Conservation (phyloP, 2,888 invertebrate species). For the Dicycla oo region DNA sequence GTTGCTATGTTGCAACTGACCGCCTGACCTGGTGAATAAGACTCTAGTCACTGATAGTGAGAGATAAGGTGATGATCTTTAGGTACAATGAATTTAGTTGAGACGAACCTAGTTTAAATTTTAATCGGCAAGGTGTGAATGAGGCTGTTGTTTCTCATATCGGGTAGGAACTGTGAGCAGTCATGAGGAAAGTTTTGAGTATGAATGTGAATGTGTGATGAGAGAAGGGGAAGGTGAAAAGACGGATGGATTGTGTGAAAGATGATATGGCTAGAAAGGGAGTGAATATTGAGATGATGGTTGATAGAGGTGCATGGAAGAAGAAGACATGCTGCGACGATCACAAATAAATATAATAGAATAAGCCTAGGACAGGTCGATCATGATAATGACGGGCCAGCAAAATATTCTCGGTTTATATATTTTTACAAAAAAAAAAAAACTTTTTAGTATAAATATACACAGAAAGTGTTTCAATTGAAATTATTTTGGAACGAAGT, state of each 20-base stretch:
- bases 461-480: neutral
- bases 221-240: neutral
- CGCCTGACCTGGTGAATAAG: slow-evolving; percentile 59
- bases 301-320: neutral
- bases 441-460: neutral
- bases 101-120: neutral
- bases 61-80: slow-evolving; percentile 33
- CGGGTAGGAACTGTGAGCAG: no score
- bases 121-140: slow-evolving; percentile 1
- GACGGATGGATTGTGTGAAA: neutral
- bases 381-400: neutral
- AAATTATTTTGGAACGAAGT: neutral
- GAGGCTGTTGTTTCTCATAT: neutral
- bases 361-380: neutral
- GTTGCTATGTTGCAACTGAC: slow-evolving; percentile 63
- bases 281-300: neutral
- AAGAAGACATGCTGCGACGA: neutral
- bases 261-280: neutral
- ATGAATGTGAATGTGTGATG: no score
- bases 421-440: neutral
- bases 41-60: slow-evolving; percentile 39
- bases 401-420: neutral
- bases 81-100: slow-evolving; percentile 21
- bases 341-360: neutral
- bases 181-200: neutral